Percentiles rank a stretch among this genome's conserved stretches.
Conservation (phyloP, 2,888 invertebrate species). For the Drosophila subsilvestris region DNA sequence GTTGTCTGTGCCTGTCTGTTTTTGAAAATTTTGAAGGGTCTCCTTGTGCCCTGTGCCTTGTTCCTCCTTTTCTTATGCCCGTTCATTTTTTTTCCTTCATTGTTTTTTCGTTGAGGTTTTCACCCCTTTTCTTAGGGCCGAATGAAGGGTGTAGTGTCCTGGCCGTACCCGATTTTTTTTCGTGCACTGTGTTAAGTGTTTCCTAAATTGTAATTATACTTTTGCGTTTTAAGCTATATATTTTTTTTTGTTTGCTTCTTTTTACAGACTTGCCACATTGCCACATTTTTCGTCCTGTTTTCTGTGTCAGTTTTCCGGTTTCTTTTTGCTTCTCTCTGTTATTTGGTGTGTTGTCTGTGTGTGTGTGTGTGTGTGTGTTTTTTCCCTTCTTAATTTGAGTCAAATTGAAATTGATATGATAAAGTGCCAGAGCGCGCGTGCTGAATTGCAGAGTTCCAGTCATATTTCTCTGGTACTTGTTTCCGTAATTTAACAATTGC, state of each 20-base stretch:
- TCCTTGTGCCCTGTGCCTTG: slow-evolving; percentile 7
- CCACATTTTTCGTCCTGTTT: slow-evolving; percentile 46
- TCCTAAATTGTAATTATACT: slow-evolving; percentile 77
- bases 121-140: slow-evolving; percentile 36
- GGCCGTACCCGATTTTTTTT: slow-evolving; percentile 40
- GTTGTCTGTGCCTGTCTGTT: slow-evolving; percentile 46
- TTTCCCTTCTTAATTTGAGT: slow-evolving; percentile 43
- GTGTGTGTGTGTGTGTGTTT: neutral
- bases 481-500: slow-evolving; percentile 70
- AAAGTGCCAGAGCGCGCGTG: slow-evolving; percentile 47
- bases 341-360: neutral
- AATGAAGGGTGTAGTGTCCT: slow-evolving; percentile 7
- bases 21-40: slow-evolving; percentile 51
- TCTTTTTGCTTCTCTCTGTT: neutral
- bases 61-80: slow-evolving; percentile 12
- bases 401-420: slow-evolving; percentile 72
- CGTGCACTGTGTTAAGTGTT: slow-evolving; percentile 69
- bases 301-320: slow-evolving; percentile 25
- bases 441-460: slow-evolving; percentile 48
- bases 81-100: slow-evolving; percentile 1
- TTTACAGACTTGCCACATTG: slow-evolving; percentile 34
- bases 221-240: slow-evolving; percentile 64
- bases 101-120: slow-evolving; percentile 9
- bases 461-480: slow-evolving; percentile 18
- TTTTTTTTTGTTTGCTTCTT: slow-evolving; percentile 48